A percentile compares a stretch with the other conserved stretches of the same genome.
Conservation (phyloP, 2,797 vertebrate genomes). For the Heliangelus exortis region DNA sequence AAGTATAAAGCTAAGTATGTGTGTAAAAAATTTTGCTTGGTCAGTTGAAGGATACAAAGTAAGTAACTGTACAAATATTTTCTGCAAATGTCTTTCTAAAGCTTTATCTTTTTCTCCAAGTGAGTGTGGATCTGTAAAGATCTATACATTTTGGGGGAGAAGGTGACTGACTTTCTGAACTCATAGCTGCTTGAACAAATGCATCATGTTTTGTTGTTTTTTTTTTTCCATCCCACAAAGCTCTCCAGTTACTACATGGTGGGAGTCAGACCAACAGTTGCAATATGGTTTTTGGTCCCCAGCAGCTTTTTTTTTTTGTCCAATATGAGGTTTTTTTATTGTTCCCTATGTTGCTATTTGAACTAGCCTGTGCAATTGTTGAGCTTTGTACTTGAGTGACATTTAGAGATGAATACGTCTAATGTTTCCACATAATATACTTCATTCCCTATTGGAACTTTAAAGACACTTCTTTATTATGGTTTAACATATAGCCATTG, state of each 20-base stretch:
- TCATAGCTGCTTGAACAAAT: background rate
- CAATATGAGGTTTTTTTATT: background rate
- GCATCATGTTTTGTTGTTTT: background rate
- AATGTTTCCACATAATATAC: conserved; percentile 12
- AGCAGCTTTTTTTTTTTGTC: background rate
- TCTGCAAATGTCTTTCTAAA: background rate
- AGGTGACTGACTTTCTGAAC: background rate
- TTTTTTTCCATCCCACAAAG: background rate
- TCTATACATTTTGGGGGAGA: background rate
- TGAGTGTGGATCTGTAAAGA: background rate
- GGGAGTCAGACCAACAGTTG: background rate
- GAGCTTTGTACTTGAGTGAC: background rate
- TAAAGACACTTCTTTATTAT: conserved; percentile 29
- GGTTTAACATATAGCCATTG: conserved; percentile 39
- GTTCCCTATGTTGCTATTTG: background rate
- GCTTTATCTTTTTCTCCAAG: background rate
- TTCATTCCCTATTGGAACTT: conserved; percentile 2
- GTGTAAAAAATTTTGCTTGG: background rate
- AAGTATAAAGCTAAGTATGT: background rate
- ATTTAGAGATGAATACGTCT: conserved; percentile 32
- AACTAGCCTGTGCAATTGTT: background rate
- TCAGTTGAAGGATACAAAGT: background rate
- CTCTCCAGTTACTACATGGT: fast-evolving
- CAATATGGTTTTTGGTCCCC: background rate
- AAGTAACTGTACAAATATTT: background rate